Base-by-base conservation (phyloP, 1,140 invertebrate species). In the Pararge aegeria region DNA sequence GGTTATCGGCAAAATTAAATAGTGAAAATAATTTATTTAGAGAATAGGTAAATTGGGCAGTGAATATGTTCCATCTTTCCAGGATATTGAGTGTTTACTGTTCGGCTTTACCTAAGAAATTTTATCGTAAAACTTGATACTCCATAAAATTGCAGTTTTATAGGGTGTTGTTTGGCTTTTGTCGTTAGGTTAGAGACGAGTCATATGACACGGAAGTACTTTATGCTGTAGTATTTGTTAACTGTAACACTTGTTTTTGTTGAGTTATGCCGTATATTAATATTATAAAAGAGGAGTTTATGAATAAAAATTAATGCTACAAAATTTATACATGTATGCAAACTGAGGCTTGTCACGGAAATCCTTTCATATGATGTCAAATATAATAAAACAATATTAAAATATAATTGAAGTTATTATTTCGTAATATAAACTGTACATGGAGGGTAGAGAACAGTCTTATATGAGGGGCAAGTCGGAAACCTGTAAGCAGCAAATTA, bases 311-410 rank as follows among this genome's bases (percentile, higher is more conserved):
- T 72, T 78, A 84, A 76, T 76, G 82, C 82, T 87, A 83, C 81
- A 76, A 85, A 74, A 66, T 77, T 83, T 73, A 83, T 80, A 85
- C 74, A 80, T 80, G 79, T 87, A 87, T 76, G 82, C 82, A 86
- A 83, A 84, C 74, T 78, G 78, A 87, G 73, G 83, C 83, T 89
- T 89, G 77, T 89, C 86, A 89, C 79, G 66, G 70, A 77, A 85
- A 86, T 83, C 80, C 81, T 80, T 85, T 86, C 73, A 85, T 80
- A 77, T 84, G 84, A 86, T 89, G 78, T 87, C 83, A 84, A 87
- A 86, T 86, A 82, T 86, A 89, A 89, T 89, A 89, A 85, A 87
- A 81, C 72, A 84, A 80, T 80, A 89, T 79, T 74, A 84, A 27
- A 85, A 71, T 51, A 66, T 56, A 24, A 20, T 63, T 58, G 40